These are phyloP conservation scores for Sinocyclocheilus anshuiensis DNA, from an alignment of 2,113 vertebrate genomes.

Conservation along the genomic window DNA sequence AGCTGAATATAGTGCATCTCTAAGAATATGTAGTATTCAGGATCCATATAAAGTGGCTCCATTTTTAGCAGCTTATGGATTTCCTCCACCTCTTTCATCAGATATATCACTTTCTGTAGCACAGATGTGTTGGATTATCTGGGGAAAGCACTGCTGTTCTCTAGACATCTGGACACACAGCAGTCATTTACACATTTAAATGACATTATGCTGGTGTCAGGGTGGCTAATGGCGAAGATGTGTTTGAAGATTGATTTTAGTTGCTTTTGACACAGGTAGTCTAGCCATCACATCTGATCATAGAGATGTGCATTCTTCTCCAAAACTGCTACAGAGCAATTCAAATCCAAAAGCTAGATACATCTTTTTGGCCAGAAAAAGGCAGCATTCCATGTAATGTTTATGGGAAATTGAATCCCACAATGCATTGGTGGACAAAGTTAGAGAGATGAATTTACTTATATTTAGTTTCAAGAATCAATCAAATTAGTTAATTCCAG, in stretches of 20 bases:
- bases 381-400: background rate
- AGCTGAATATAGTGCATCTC: too few species aligned
- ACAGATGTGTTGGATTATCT: too few species aligned
- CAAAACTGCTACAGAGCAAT: background rate
- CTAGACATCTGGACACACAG: conserved; percentile 5
- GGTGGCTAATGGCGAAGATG: background rate
- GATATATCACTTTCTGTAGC: too few species aligned
- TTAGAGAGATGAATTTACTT: too few species aligned
- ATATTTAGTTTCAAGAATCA: too few species aligned
- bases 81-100: too few species aligned
- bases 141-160: background rate
- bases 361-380: background rate
- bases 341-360: background rate
- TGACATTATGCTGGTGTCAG: background rate
- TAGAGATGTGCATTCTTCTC: background rate
- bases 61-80: background rate
- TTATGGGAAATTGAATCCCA: background rate
- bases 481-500: too few species aligned
- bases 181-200: conserved; percentile 25
- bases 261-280: background rate
- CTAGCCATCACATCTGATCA: conserved; percentile 7
- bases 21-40: background rate
- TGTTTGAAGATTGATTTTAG: background rate
- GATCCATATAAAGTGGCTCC: background rate
- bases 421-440: background rate